Evolutionary conservation across 2,888 invertebrate species (phyloP), one percentile per base, ranked within the genome.

Genomic region (Phanerotoma sp.): DNA sequence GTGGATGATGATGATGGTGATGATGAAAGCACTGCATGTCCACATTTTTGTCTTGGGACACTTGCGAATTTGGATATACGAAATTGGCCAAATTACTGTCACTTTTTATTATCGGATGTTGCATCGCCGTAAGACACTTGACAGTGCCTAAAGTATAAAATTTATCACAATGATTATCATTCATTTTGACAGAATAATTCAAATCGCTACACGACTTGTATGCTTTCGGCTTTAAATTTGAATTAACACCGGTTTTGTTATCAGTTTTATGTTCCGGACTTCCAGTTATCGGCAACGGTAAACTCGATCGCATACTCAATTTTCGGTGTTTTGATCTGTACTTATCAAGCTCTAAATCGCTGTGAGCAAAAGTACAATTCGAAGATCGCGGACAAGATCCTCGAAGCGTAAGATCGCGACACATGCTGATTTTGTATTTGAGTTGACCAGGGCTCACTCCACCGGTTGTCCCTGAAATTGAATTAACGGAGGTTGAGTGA

Each of bases 321-420:
- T 86, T 86, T 13, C 86, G 79, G 69, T 82, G 86, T 67, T 86
- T 86, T 5, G 86, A 84, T 50, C 86, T 79, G 69, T 86, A 86
- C 86, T 89, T 89, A 69, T 95, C 94, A 33, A 95, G 79, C 76
- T 96, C 96, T 61, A 93, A 91, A 62, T 91, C 90, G 0, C 91
- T 91, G 76, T 96, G 96, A 5, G 95, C 93, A 79, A 94, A 96
- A 1, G 92, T 93, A 76, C 96, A 96, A 66, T 87, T 87, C 38
- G 84, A 85, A 4, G 93, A 92, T 9, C 95, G 82, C 0, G 95
- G 94, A 73, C 96, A 96, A 58, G 85, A 87, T 0, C 91, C 87
- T 11, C 90, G 82, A 20, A 88, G 81, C 1, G 87, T 84, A 9
- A 93, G 81, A 77, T 96, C 94, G 1, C 95, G 83, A 66, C 95